Percentiles rank a stretch among this genome's conserved stretches.
phyloP scores from a whole-genome alignment of 2,888 invertebrate genomes.

The Tenthredo distinguenda region DNA sequence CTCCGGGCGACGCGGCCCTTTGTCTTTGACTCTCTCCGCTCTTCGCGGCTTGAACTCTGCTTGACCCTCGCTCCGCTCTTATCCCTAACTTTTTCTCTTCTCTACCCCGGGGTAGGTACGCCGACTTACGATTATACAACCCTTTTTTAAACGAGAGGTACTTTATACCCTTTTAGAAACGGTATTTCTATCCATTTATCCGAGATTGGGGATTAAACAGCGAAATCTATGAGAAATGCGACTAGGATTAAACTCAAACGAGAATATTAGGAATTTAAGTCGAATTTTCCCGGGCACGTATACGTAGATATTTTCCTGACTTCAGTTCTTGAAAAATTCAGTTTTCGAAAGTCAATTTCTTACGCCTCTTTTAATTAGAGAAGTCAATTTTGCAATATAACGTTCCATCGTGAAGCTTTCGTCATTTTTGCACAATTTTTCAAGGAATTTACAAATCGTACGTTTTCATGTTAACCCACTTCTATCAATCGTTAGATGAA shows the following conservation, averaged over 20 bases:
- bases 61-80: slow-evolving; percentile 36
- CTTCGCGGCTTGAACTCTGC: slow-evolving; percentile 58
- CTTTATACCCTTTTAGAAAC: background rate
- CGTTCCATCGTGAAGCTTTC: too few relatives aligned
- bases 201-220: background rate
- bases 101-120: slow-evolving; percentile 3
- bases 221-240: background rate
- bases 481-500: background rate
- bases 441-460: background rate
- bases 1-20: slow-evolving; percentile 72
- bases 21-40: slow-evolving; percentile 70
- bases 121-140: background rate
- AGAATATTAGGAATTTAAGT: background rate
- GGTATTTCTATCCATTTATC: background rate
- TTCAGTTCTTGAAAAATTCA: too few relatives aligned
- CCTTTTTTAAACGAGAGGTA: background rate
- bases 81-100: background rate
- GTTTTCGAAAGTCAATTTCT: background rate
- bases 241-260: background rate
- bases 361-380: background rate
- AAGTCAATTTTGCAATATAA: background rate
- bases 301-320: too few relatives aligned
- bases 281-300: too few relatives aligned
- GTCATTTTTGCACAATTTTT: background rate
- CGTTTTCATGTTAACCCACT: background rate